Percentiles rank a stretch among this genome's conserved stretches.
Evolutionary conservation across 2,113 vertebrate species (phyloP).

Genomic region (Carlito syrichta): DNA sequence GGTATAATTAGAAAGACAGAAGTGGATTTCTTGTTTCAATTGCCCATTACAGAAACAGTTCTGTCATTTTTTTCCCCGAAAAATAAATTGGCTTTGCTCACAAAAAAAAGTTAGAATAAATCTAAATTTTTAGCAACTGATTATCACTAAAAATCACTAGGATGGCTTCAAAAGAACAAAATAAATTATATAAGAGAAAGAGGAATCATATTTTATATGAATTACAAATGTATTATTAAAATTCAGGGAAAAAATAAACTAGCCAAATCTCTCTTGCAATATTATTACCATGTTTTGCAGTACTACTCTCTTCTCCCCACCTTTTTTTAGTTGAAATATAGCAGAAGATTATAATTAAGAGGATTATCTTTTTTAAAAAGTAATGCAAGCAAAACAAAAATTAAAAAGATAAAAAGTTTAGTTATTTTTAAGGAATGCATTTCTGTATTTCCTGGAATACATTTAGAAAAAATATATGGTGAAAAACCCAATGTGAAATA

Average conservation of each 20-base stretch:
- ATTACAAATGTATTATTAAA: not conserved
- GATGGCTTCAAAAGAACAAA: not conserved
- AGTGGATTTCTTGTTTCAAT: conserved; percentile 43
- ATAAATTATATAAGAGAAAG: not conserved
- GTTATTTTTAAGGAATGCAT: not conserved
- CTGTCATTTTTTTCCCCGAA: not conserved
- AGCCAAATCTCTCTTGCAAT: not conserved
- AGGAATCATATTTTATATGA: not conserved
- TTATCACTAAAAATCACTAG: not conserved
- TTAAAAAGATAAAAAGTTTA: not conserved
- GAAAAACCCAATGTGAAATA: not conserved
- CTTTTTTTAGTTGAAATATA: not conserved
- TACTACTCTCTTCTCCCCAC: accelerated
- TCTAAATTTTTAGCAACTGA: not conserved
- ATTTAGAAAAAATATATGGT: not conserved
- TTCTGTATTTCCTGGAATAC: not conserved
- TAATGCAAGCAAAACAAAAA: not conserved
- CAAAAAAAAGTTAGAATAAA: not conserved
- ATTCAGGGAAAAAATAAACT: not conserved
- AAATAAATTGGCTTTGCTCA: conserved; percentile 31
- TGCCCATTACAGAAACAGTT: not conserved
- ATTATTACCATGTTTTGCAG: not conserved
- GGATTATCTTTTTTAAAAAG: not conserved
- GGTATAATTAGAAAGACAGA: conserved; percentile 43
- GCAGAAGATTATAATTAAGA: not conserved